Evolutionary conservation across 2,113 vertebrate genomes (phyloP).

Genomic region (Drymodes brunneopygia): DNA sequence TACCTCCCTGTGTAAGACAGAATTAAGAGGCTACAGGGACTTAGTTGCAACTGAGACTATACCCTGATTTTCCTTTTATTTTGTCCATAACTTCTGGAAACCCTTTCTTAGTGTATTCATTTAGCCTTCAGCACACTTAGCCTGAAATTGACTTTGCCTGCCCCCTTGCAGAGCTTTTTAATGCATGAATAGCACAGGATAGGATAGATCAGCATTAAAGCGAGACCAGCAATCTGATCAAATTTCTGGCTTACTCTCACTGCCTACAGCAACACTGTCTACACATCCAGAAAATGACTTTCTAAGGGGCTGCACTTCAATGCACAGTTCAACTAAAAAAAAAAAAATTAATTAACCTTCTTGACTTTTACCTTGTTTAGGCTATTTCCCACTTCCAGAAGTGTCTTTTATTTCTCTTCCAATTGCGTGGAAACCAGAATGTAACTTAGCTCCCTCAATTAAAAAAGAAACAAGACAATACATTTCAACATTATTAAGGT

Average conservation of each 20-base stretch:
- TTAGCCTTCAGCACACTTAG: neutral
- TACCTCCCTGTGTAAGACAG: neutral
- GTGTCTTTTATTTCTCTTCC: neutral
- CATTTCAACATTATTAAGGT: neutral
- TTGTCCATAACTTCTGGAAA: neutral
- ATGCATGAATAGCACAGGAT: neutral
- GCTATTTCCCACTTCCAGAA: neutral
- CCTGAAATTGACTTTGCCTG: neutral
- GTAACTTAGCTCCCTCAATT: neutral
- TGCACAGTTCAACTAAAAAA: neutral
- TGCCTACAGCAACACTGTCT: constrained; percentile 5
- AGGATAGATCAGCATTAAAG: neutral
- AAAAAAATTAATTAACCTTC: neutral
- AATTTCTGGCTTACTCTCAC: neutral
- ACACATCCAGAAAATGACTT: neutral
- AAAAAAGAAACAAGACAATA: neutral
- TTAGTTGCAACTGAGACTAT: neutral
- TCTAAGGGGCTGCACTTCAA: neutral
- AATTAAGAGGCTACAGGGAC: neutral
- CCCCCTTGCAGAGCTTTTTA: neutral
- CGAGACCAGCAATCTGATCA: neutral
- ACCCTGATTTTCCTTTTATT: neutral
- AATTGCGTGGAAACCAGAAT: neutral
- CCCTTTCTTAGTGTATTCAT: neutral
- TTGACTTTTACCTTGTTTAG: neutral